phyloP scores from a whole-genome alignment of 1,140 invertebrate genomes.

The Drosophila lowei region DNA sequence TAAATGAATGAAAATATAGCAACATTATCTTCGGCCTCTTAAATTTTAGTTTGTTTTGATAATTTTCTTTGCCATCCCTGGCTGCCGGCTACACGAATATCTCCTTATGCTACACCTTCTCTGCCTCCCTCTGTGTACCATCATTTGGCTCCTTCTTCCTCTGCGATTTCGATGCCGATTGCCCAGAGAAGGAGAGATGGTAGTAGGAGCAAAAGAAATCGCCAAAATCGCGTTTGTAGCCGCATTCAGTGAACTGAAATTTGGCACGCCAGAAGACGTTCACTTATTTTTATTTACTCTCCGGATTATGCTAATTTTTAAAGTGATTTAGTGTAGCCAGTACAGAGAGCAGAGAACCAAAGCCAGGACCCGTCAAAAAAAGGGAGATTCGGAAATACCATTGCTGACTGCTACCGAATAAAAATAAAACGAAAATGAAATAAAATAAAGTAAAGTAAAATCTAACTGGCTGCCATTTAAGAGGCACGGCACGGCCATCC shows the following conservation, averaged over 20 bases:
- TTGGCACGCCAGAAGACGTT: slow-evolving; percentile 58
- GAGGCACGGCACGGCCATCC: slow-evolving; percentile 11
- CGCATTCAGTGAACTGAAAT: slow-evolving; percentile 36
- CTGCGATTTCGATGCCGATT: slow-evolving; percentile 11
- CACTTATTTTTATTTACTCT: slow-evolving; percentile 81
- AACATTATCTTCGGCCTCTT: no score
- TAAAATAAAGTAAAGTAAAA: slow-evolving; percentile 64
- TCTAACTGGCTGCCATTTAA: slow-evolving; percentile 65
- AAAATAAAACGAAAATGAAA: slow-evolving; percentile 70
- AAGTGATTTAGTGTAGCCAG: slow-evolving; percentile 79
- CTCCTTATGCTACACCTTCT: slow-evolving; percentile 2
- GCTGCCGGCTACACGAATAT: not conserved
- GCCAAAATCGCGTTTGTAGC: slow-evolving; percentile 44
- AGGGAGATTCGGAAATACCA: slow-evolving; percentile 25
- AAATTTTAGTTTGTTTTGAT: no score
- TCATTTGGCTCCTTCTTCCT: slow-evolving; percentile 43
- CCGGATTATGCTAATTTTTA: slow-evolving; percentile 82
- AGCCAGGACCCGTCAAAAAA: slow-evolving; percentile 9
- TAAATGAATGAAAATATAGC: no score
- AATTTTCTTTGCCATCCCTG: slow-evolving; percentile 23
- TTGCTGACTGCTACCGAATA: slow-evolving; percentile 40
- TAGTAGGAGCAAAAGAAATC: slow-evolving; percentile 28
- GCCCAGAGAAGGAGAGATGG: slow-evolving; percentile 1
- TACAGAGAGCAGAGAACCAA: slow-evolving; percentile 47
- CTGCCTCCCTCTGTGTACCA: slow-evolving; percentile 11